Conservation (phyloP, 2,113 vertebrate species). For the Elachura formosa region DNA sequence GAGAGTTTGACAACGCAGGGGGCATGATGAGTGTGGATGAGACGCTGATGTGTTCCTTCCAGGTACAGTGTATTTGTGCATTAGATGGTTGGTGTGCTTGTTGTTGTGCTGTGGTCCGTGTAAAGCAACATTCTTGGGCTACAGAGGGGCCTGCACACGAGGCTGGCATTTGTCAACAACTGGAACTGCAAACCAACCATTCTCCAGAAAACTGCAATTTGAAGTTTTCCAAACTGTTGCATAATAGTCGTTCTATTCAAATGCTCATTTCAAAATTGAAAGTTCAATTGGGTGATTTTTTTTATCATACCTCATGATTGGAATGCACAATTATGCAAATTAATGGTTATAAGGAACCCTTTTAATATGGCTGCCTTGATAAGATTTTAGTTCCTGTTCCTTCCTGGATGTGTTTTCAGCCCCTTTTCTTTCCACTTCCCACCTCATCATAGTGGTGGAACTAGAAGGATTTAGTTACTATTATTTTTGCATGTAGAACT, state of each 20-base stretch:
- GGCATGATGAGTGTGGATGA: conserved; percentile 98
- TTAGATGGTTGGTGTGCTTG: background rate
- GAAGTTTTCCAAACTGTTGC: background rate
- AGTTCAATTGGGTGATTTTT: background rate
- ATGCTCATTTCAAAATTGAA: background rate
- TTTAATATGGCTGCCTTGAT: background rate
- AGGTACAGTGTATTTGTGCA: conserved; percentile 72
- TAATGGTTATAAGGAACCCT: background rate
- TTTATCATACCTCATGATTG: background rate
- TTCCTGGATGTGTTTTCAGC: background rate
- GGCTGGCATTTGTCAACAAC: background rate
- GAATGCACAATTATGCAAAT: background rate
- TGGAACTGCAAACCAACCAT: background rate
- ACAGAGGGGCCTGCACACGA: background rate
- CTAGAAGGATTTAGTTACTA: background rate
- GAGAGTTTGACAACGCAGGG: conserved; percentile 93
- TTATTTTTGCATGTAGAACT: background rate
- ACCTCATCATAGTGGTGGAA: accelerated
- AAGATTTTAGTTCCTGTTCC: background rate
- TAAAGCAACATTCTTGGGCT: background rate
- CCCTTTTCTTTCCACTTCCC: background rate
- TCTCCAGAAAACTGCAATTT: background rate
- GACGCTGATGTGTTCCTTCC: conserved; percentile 95
- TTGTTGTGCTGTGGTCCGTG: background rate
- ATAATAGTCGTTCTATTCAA: background rate